Conservation (phyloP, 2,113 vertebrate genomes). For the Genyomyrus donnyi region DNA sequence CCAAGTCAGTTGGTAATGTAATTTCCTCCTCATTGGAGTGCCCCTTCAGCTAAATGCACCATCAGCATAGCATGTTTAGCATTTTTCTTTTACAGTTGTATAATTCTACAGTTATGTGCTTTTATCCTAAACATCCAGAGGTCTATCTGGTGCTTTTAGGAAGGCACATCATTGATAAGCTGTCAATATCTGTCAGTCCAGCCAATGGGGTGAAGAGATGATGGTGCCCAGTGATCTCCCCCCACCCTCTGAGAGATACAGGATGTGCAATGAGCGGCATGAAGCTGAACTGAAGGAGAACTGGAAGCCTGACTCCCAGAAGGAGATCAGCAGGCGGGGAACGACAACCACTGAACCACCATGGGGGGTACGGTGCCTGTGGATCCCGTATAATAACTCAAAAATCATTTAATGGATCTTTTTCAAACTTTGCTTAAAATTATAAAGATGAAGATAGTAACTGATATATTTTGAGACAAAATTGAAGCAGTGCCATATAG, state of each 20-base stretch:
- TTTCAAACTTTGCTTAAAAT: background rate
- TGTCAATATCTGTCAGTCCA: background rate
- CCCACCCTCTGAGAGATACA: conserved; percentile 9
- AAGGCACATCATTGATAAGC: background rate
- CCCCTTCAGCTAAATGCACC: background rate
- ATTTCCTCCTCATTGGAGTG: background rate
- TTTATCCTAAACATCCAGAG: background rate
- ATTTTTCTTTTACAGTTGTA: background rate
- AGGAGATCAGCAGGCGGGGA: background rate
- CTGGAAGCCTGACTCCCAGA: background rate
- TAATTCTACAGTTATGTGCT: background rate
- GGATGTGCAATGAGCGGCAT: background rate
- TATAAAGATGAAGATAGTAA: background rate
- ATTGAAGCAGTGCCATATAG: background rate
- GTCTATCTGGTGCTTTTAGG: background rate
- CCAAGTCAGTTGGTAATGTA: background rate
- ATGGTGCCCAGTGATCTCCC: conserved; percentile 7
- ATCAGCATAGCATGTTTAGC: background rate
- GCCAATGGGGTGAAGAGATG: background rate
- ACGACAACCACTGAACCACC: background rate
- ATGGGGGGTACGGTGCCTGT: background rate
- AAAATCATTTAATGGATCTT: background rate
- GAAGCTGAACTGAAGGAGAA: background rate
- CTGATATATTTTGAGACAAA: background rate
- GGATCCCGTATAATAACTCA: background rate